Evolutionary conservation across 2,113 vertebrate species (phyloP), one percentile per base, ranked within the genome.

Genomic region (Copsychus sechellarum): DNA sequence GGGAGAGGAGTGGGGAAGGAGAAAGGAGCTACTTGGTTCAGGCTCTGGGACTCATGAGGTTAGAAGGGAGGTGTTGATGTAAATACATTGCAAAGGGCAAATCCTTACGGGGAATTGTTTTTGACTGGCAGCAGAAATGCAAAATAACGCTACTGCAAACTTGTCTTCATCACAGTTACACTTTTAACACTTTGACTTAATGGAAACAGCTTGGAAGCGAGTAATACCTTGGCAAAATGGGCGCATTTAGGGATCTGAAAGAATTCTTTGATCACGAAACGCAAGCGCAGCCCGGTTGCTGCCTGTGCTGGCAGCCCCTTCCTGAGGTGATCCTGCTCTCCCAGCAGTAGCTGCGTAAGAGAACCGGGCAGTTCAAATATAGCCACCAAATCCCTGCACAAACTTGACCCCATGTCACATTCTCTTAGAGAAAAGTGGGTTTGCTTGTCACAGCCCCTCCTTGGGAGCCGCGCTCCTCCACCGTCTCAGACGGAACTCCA

Each of bases 401-500:
- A 34, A 57, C 87, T 31, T 85, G 86, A 93, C 86, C 86, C 86
- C 8, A 1, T 69, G 81, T 76, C 85, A 69, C 81, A 1, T 36
- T 81, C 86, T 78, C 84, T 14, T 17, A 31, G 91, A 72, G 87
- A 34, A 81, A 62, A 88, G 89, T 87, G 56, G 87, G 58, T 77
- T 77, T 73, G 94, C 93, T 69, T 4, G 2, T 48, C 87, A 13
- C 1, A 1, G 80, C 82, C 66, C 53, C 67, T 88, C 72, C 71
- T 77, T 4, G 94, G 79, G 79, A 80, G 0, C 80, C 0, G 8
- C 0, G 33, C 73, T 74, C 1, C 9, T 5, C 26, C 13, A 0
- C 5, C 0, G 26, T 22, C 62, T 61, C 28, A 0, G 7, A 1
- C 16, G 21, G 58, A n/a, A 26, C 65, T 47, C 26, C 40, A 0